A percentile compares a stretch with the other conserved stretches of the same genome.
These are phyloP conservation scores for Hydrolagus affinis DNA, from an alignment of 2,113 vertebrate species.

Conservation along the genomic window DNA sequence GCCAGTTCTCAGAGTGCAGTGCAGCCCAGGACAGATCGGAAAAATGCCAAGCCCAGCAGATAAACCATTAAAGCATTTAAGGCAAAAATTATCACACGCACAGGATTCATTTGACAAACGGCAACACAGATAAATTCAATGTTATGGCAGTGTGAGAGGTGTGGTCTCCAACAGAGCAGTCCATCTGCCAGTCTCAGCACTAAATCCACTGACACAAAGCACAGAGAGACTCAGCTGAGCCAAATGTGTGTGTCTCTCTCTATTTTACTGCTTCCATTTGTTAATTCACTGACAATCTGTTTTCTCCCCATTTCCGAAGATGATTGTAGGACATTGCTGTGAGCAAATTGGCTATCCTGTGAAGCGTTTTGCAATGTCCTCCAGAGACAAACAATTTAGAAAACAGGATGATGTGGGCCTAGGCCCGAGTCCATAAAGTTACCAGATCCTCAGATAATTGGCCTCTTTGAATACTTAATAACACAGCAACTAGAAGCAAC, in stretches of 20 bases:
- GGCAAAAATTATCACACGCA: slow-evolving; percentile 60
- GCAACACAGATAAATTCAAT: slow-evolving; percentile 33
- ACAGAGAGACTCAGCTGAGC: background rate
- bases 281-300: background rate
- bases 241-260: slow-evolving; percentile 12
- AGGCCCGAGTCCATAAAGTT: too few species aligned
- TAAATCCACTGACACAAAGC: background rate
- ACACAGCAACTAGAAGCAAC: too few species aligned
- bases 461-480: too few species aligned
- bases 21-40: slow-evolving; percentile 41
- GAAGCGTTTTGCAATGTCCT: too few species aligned
- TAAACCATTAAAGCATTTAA: slow-evolving; percentile 63
- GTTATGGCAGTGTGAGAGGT: slow-evolving; percentile 45
- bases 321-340: too few species aligned
- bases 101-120: slow-evolving; percentile 34
- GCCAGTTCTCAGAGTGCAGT: slow-evolving; percentile 43
- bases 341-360: too few species aligned
- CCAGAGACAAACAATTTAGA: too few species aligned
- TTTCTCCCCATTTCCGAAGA: too few species aligned
- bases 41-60: slow-evolving; percentile 45
- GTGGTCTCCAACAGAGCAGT: slow-evolving; percentile 54
- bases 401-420: too few species aligned
- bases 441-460: too few species aligned
- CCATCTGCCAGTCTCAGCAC: slow-evolving; percentile 60
- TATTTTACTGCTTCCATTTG: background rate